Evolutionary conservation across 2,113 vertebrate genomes (phyloP).

Genomic region (Callipepla squamata): DNA sequence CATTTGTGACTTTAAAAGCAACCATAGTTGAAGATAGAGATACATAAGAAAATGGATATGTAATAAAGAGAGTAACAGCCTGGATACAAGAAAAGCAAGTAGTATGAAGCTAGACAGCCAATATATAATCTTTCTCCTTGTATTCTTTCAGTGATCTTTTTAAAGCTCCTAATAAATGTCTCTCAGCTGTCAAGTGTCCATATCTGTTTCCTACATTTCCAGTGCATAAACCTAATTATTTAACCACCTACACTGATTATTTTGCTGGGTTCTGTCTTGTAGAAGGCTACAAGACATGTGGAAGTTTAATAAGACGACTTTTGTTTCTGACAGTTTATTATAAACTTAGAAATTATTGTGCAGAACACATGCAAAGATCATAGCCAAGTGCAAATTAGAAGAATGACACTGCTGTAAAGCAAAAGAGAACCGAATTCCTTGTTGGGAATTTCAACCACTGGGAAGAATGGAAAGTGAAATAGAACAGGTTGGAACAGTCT

Average conservation of each 20-base stretch:
- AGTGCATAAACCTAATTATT: background rate
- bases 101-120: background rate
- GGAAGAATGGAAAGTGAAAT: conserved; percentile 21
- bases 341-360: background rate
- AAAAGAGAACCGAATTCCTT: background rate
- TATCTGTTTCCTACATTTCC: background rate
- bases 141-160: background rate
- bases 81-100: background rate
- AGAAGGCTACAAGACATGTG: background rate
- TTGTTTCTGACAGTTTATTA: conserved; percentile 9
- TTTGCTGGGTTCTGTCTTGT: background rate
- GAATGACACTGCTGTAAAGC: background rate
- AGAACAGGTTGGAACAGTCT: background rate
- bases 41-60: background rate
- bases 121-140: background rate
- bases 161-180: conserved; percentile 17
- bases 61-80: background rate
- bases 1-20: background rate
- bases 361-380: background rate
- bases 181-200: background rate
- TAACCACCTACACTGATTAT: background rate
- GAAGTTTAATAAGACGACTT: background rate
- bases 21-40: background rate
- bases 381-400: background rate
- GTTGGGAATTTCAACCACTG: background rate